Evolutionary conservation across 2,797 vertebrate species (phyloP), one percentile per base, ranked within the genome.

Genomic region (Synaphobranchus kaupii): DNA sequence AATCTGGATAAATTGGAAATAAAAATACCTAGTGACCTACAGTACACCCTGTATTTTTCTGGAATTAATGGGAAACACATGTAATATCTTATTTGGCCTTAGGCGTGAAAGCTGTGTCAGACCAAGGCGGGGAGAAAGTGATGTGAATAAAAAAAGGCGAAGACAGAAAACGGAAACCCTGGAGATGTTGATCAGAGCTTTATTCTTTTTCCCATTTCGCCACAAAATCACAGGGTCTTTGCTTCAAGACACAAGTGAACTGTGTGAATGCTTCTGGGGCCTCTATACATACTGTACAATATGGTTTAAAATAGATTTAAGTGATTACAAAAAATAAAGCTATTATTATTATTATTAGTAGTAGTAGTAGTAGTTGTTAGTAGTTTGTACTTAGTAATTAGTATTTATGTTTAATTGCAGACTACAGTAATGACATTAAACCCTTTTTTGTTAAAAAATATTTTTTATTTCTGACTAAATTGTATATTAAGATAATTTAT

Each of bases 201-300:
- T 76, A 34, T 76, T 76, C 71, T 76, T 76, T 44, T 12, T 34
- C 31, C 34, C 34, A 25, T 44, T 44, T 44, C 20, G 71, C 34
- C 10, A 44, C 5, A 2, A 76, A 39, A 76, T 39, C 34, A 76
- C 34, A 76, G 71, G 13, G 13, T 15, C 17, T 76, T 44, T 22
- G 34, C 71, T 76, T 76, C 71, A 13, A 76, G 71, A 12, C 71
- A 76, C 71, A 44, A 76, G 71, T 44, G 66, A 71, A 71, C 66
- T 71, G n/a, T 71, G n/a, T 31, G 31, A 44, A 44, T 44, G 34
- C 71, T 39, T 34, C 34, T 44, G 34, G 12, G 34, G 31, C 15
- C 17, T 76, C 68, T 73, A 28, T 73, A 34, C 2, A 44, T 66
- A 66, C 63, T 66, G 63, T 76, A 17, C 71, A 73, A n/a, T 68